A percentile compares a stretch with the other conserved stretches of the same genome.
phyloP scores from a whole-genome alignment of 2,113 vertebrate genomes.

The Suricata suricatta region DNA sequence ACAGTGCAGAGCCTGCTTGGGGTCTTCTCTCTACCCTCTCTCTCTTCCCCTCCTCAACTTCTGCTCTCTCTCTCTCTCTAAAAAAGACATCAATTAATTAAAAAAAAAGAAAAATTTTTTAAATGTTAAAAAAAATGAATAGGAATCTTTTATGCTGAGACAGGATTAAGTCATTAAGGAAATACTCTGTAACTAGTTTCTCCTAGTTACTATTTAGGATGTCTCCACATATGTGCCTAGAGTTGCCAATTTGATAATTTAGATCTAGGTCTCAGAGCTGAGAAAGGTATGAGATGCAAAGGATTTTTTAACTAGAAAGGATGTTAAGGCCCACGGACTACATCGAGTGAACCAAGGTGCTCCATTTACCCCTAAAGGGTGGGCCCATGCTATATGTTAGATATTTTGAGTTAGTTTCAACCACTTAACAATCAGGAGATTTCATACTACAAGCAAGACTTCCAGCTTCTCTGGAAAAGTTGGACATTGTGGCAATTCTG shows the following conservation, averaged over 20 bases:
- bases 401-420: background rate
- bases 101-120: no score
- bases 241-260: background rate
- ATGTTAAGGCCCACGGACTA: background rate
- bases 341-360: background rate
- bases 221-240: background rate
- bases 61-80: no score
- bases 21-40: no score
- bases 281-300: background rate
- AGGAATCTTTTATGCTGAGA: background rate
- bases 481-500: background rate
- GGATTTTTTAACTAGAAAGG: background rate
- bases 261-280: background rate
- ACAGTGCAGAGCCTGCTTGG: no score
- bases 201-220: background rate
- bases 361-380: background rate
- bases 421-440: background rate
- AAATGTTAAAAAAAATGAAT: no score
- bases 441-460: background rate
- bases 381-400: background rate
- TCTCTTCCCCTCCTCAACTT: no score
- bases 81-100: no score
- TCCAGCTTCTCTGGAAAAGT: background rate
- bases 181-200: background rate
- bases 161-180: background rate